Evolutionary conservation across 2,888 invertebrate species (phyloP).

Genomic region (Folsomia manolachei): DNA sequence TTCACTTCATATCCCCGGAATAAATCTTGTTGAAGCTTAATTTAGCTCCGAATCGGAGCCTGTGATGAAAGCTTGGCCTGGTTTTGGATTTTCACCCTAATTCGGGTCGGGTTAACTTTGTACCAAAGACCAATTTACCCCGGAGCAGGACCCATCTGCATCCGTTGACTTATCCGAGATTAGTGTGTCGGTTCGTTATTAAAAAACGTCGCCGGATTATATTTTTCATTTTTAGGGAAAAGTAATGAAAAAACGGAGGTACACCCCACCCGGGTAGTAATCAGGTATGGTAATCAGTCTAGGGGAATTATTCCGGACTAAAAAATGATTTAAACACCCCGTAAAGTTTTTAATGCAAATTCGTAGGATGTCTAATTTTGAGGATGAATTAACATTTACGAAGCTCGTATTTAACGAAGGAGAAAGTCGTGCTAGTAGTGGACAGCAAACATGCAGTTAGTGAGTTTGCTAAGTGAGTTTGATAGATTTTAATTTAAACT

Average conservation of each 20-base stretch:
- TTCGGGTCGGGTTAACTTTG: background rate
- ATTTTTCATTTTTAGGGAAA: conserved; percentile 3
- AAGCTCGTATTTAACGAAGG: no score
- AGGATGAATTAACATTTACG: no score
- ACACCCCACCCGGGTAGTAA: no score
- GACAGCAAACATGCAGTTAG: no score
- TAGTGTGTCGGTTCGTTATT: conserved; percentile 15
- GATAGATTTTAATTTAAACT: no score
- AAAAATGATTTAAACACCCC: no score
- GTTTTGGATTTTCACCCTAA: no score
- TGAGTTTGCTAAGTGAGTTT: no score
- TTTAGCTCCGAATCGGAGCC: conserved; percentile 1
- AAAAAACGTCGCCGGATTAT: conserved; percentile 19
- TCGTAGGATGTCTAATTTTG: no score
- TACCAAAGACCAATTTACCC: background rate
- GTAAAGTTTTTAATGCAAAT: no score
- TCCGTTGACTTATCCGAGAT: conserved; percentile 18
- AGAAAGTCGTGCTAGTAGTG: no score
- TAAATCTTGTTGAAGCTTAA: conserved; percentile 22
- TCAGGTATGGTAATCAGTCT: background rate
- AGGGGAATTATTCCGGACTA: no score
- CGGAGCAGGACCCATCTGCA: conserved; percentile 5
- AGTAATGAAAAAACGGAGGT: background rate
- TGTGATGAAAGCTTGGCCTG: background rate
- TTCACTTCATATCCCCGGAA: conserved; percentile 5